Evolutionary conservation across 2,888 invertebrate species (phyloP).

Genomic region (Opisthograptis luteolata): DNA sequence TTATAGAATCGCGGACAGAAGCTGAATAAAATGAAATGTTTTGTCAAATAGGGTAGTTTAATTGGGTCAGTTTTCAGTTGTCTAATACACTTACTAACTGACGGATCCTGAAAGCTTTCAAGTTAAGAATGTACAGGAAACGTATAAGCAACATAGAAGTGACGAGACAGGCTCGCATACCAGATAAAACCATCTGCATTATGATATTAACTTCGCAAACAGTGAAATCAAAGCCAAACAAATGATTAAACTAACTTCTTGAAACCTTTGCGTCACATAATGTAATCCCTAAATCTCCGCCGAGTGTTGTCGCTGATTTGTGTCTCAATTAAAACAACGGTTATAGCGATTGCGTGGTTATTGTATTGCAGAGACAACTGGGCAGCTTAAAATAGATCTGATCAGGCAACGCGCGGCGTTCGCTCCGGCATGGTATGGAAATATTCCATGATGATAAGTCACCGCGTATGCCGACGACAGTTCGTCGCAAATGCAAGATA

Average conservation of each 20-base stretch:
- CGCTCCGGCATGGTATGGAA: constrained; percentile 33
- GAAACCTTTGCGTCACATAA: constrained; percentile 21
- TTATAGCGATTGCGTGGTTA: constrained; percentile 24
- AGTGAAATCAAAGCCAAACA: background rate
- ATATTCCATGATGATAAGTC: constrained; percentile 46
- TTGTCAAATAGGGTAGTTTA: too few species aligned
- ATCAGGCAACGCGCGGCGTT: constrained; percentile 22
- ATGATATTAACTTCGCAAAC: background rate
- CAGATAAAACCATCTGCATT: too few species aligned
- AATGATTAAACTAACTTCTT: constrained; percentile 21
- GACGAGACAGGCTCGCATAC: too few species aligned
- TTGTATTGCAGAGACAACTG: constrained; percentile 25
- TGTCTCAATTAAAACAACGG: constrained; percentile 23
- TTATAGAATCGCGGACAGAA: background rate
- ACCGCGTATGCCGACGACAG: background rate
- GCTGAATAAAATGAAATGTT: background rate
- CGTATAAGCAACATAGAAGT: too few species aligned
- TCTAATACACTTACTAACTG: too few species aligned
- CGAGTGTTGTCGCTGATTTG: constrained; percentile 12
- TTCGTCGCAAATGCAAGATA: too few species aligned
- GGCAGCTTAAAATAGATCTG: constrained; percentile 30
- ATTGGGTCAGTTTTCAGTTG: too few species aligned
- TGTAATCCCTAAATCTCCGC: constrained; percentile 15
- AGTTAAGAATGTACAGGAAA: too few species aligned
- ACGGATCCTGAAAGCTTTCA: too few species aligned